phyloP scores from a whole-genome alignment of 2,888 invertebrate genomes.

The Meliscaeva auricollis region DNA sequence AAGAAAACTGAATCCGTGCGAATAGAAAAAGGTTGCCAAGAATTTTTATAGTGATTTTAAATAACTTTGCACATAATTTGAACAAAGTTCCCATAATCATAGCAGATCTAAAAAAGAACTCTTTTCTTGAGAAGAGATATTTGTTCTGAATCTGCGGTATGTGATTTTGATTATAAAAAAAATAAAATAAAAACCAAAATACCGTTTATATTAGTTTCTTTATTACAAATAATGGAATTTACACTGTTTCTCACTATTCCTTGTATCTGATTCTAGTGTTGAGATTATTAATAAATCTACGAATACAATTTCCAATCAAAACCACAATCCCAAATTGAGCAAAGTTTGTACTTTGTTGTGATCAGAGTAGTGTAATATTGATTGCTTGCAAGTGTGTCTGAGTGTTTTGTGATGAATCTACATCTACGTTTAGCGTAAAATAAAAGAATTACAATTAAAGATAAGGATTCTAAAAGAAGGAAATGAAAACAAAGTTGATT shows the following conservation, averaged over 20 bases:
- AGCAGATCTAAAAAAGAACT: no score
- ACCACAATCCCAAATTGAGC: slow-evolving; percentile 54
- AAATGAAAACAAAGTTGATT: slow-evolving; percentile 28
- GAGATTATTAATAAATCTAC: slow-evolving; percentile 58
- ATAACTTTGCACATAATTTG: no score
- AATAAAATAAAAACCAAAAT: neutral
- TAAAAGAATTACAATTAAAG: slow-evolving; percentile 13
- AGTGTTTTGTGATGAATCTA: slow-evolving; percentile 22
- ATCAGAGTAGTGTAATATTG: slow-evolving; percentile 51
- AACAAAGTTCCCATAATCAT: no score
- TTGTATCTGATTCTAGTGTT: slow-evolving; percentile 53
- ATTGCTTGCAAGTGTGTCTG: slow-evolving; percentile 32
- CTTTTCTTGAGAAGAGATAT: no score
- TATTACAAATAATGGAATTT: slow-evolving; percentile 76
- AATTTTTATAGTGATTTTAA: no score
- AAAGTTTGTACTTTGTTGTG: slow-evolving; percentile 67
- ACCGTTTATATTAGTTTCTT: slow-evolving; percentile 53
- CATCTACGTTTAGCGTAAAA: slow-evolving; percentile 24
- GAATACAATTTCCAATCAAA: slow-evolving; percentile 42
- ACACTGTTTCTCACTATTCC: slow-evolving; percentile 57
- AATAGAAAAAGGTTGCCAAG: no score
- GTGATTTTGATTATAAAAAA: neutral
- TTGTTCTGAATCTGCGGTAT: no score
- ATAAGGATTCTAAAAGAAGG: slow-evolving; percentile 9
- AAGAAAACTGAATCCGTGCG: no score